phyloP scores from a whole-genome alignment of 2,797 vertebrate species.

The Paratrypauchen microcephalus region DNA sequence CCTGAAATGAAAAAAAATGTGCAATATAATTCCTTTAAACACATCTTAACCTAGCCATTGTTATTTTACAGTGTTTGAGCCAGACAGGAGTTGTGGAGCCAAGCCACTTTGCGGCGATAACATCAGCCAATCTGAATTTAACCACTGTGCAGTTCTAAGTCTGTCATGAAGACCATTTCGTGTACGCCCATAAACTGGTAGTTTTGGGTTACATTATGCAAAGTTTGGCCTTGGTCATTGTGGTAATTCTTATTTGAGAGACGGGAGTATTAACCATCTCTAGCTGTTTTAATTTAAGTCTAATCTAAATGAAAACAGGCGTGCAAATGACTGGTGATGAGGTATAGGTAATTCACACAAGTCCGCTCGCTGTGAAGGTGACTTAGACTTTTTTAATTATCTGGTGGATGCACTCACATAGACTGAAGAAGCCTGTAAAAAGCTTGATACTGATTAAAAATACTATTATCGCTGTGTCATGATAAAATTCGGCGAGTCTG shows the following conservation, averaged over 20 bases:
- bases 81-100: constrained; percentile 40
- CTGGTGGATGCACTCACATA: not conserved
- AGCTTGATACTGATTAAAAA: constrained; percentile 19
- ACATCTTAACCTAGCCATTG: constrained; percentile 9
- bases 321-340: constrained; percentile 17
- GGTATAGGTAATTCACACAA: constrained; percentile 1
- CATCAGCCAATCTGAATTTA: constrained; percentile 50
- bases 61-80: constrained; percentile 26
- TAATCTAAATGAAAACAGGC: constrained; percentile 22
- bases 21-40: constrained; percentile 7
- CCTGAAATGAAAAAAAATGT: not conserved
- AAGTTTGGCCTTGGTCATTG: constrained; percentile 52
- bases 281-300: constrained; percentile 21
- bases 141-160: constrained; percentile 35
- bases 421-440: constrained; percentile 7
- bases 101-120: constrained; percentile 44
- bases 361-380: constrained; percentile 21
- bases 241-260: constrained; percentile 26
- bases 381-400: constrained; percentile 32
- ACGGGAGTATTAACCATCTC: constrained; percentile 23
- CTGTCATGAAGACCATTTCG: constrained; percentile 49
- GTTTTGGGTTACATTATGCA: constrained; percentile 57
- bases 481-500: constrained; percentile 14
- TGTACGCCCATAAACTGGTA: constrained; percentile 38
- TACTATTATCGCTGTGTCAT: not conserved